phyloP scores from a whole-genome alignment of 2,888 invertebrate genomes.

The Drosophila picticornis region DNA sequence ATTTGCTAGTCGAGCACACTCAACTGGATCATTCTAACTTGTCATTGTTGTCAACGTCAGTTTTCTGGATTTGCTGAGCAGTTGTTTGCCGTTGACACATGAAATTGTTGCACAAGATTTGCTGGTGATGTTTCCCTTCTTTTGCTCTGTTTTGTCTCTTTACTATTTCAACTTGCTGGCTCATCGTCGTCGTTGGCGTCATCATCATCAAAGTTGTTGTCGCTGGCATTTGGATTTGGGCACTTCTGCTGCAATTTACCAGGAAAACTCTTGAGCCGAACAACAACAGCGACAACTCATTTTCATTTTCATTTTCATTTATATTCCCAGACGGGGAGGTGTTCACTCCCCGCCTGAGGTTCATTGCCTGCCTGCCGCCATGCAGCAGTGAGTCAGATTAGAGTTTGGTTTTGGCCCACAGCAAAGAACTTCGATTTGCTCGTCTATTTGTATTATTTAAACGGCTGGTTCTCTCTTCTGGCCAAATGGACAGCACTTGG shows the following conservation, averaged over 20 bases:
- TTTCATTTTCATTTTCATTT: conserved; percentile 48
- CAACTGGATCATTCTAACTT: background rate
- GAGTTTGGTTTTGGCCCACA: conserved; percentile 16
- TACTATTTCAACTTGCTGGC: conserved; percentile 18
- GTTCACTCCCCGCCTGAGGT: conserved; percentile 21
- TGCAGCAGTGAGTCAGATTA: conserved; percentile 3
- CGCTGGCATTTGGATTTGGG: conserved; percentile 42
- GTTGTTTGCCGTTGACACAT: conserved; percentile 44
- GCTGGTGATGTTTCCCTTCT: background rate
- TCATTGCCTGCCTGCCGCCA: conserved; percentile 30
- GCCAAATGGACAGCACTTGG: conserved; percentile 21
- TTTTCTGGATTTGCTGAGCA: conserved; percentile 21
- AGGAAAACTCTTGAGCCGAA: conserved; percentile 39
- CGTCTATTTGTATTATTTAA: background rate
- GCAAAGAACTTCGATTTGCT: conserved; percentile 9
- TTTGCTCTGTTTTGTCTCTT: background rate
- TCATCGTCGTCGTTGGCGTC: conserved; percentile 8
- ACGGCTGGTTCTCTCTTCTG: background rate
- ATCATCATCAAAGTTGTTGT: conserved; percentile 30
- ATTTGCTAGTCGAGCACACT: background rate
- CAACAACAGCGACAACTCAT: conserved; percentile 32
- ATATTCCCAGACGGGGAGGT: conserved; percentile 29
- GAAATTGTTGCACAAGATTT: conserved; percentile 53
- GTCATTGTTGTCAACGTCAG: conserved; percentile 12
- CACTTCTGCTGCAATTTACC: conserved; percentile 42